These are phyloP conservation scores for Talpa occidentalis DNA, from an alignment of 2,113 vertebrate genomes.

Conservation along the genomic window DNA sequence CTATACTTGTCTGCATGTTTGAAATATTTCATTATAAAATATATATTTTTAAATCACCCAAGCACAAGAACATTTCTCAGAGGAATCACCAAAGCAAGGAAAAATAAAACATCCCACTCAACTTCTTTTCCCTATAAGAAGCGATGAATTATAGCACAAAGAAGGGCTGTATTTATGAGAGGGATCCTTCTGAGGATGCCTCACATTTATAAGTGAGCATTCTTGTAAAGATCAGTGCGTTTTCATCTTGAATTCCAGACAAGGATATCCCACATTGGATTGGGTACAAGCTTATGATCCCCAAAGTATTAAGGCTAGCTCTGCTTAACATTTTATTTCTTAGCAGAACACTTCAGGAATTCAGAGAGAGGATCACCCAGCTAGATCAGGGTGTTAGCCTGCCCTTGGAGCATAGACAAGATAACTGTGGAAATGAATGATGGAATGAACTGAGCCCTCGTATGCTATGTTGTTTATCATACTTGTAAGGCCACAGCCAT, in stretches of 20 bases:
- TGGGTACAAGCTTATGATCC: slow-evolving; percentile 66
- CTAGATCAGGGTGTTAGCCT: slow-evolving; percentile 72
- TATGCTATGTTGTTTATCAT: slow-evolving; percentile 73
- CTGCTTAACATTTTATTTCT: slow-evolving; percentile 74
- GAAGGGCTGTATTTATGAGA: slow-evolving; percentile 56
- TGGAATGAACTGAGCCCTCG: slow-evolving; percentile 27
- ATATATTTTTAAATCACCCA: slow-evolving; percentile 77
- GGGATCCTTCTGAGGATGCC: slow-evolving; percentile 61
- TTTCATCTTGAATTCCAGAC: slow-evolving; percentile 63
- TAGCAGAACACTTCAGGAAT: slow-evolving; percentile 77
- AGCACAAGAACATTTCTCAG: slow-evolving; percentile 76
- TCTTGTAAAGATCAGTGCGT: slow-evolving; percentile 60
- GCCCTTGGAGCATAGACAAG: slow-evolving; percentile 70
- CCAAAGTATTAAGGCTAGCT: slow-evolving; percentile 73
- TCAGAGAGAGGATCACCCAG: slow-evolving; percentile 78
- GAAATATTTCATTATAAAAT: slow-evolving; percentile 78
- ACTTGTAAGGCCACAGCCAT: slow-evolving; percentile 74
- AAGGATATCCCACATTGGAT: slow-evolving; percentile 72
- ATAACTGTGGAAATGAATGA: slow-evolving; percentile 77
- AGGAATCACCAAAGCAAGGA: slow-evolving; percentile 75
- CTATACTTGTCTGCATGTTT: slow-evolving; percentile 75
- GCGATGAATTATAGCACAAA: slow-evolving; percentile 64
- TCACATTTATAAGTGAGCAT: slow-evolving; percentile 61
- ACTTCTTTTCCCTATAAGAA: slow-evolving; percentile 38
- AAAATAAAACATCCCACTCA: slow-evolving; percentile 75